Conservation (phyloP, 2,113 vertebrate genomes). For the Calypte anna region DNA sequence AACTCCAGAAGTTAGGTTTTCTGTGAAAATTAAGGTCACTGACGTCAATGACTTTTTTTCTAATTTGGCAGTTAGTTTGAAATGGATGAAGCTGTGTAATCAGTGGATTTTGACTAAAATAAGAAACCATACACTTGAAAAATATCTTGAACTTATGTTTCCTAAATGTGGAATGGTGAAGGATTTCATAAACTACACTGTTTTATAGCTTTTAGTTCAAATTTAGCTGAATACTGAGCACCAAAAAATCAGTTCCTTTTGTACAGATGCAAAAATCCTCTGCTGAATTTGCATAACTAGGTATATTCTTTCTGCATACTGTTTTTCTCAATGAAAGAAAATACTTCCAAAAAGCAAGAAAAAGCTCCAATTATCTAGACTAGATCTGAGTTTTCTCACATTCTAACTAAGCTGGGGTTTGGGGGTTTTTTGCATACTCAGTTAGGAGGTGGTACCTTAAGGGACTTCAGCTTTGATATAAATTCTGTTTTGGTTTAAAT, state of each 20-base stretch:
- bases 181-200: conserved; percentile 1
- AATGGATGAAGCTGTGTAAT: conserved; percentile 40
- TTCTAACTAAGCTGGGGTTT: background rate
- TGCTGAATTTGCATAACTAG: conserved; percentile 14
- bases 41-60: background rate
- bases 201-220: background rate
- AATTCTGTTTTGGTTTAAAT: background rate
- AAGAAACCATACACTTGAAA: conserved; percentile 22
- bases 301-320: background rate
- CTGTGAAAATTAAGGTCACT: background rate
- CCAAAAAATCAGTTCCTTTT: conserved; percentile 61
- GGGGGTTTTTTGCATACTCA: background rate
- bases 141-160: background rate
- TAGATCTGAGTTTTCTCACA: background rate
- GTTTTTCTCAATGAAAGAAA: background rate
- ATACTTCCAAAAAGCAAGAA: background rate
- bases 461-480: background rate
- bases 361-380: background rate
- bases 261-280: conserved; percentile 36
- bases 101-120: conserved; percentile 48
- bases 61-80: background rate
- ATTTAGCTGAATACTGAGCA: conserved; percentile 16
- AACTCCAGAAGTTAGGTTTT: background rate
- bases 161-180: background rate
- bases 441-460: background rate